Evolutionary conservation across 2,797 vertebrate genomes (phyloP).

Genomic region (Lagodon rhomboides): DNA sequence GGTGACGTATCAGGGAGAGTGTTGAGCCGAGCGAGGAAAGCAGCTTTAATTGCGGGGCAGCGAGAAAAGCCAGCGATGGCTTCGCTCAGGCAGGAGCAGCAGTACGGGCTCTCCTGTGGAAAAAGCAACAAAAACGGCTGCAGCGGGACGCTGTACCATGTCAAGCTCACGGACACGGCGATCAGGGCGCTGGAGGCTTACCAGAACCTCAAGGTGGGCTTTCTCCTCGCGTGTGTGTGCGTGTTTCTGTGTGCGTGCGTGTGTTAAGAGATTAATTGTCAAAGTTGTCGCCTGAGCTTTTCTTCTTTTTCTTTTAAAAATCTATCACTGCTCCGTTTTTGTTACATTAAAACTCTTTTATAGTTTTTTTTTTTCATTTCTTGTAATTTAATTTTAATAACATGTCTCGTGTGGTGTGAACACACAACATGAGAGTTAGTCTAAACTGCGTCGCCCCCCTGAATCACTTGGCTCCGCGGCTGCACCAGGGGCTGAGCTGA

Average conservation of each 20-base stretch:
- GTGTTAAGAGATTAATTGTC: constrained; percentile 11
- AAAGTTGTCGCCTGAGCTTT: constrained; percentile 58
- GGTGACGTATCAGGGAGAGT: constrained; percentile 73
- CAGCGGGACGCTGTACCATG: constrained; percentile 86
- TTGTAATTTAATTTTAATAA: accelerated
- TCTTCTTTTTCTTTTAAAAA: not conserved
- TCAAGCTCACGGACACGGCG: constrained; percentile 89
- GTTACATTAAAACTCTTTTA: not conserved
- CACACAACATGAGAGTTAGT: not conserved
- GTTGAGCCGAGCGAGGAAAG: constrained; percentile 71
- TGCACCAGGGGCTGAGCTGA: constrained; percentile 19
- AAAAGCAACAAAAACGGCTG: constrained; percentile 71
- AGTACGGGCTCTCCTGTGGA: constrained; percentile 85
- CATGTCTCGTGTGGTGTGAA: not conserved
- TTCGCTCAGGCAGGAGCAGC: constrained; percentile 83
- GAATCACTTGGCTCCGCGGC: constrained; percentile 31
- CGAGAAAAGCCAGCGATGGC: constrained; percentile 84
- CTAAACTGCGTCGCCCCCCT: not conserved
- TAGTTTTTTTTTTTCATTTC: not conserved
- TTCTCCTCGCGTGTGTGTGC: not conserved
- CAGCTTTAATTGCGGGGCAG: constrained; percentile 70
- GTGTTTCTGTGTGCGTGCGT: not conserved
- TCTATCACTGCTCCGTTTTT: too few relatives aligned
- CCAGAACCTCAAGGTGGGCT: constrained; percentile 86
- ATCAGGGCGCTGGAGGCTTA: constrained; percentile 88